phyloP scores from a whole-genome alignment of 2,888 invertebrate genomes.

The Archips crataeganus region DNA sequence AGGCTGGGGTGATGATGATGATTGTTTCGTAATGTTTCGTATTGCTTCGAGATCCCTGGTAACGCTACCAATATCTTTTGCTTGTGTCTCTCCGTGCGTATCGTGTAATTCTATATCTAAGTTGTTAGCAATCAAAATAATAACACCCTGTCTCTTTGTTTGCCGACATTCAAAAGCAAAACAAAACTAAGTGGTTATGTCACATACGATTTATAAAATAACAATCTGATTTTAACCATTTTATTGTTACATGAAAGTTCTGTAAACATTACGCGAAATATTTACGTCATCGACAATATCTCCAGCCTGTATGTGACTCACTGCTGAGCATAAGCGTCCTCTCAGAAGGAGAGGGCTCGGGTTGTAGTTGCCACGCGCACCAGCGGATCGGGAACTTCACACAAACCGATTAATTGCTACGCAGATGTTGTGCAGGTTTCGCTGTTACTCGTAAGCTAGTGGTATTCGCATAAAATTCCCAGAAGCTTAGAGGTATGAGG shows the following conservation, averaged over 20 bases:
- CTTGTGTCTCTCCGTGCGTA: conserved; percentile 23
- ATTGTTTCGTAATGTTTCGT: not conserved
- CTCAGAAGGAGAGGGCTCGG: no score
- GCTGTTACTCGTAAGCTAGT: no score
- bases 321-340: no score
- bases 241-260: conserved; percentile 17
- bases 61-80: conserved; percentile 7
- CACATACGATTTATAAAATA: conserved; percentile 30
- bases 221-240: conserved; percentile 14
- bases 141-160: conserved; percentile 34
- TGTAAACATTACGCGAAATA: not conserved
- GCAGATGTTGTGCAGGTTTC: no score
- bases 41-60: not conserved
- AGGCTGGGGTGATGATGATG: no score
- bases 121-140: conserved; percentile 35
- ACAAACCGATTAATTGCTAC: no score
- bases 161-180: conserved; percentile 24
- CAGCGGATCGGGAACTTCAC: no score
- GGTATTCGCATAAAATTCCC: no score
- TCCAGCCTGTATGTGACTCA: no score
- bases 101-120: conserved; percentile 20
- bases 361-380: no score
- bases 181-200: conserved; percentile 30
- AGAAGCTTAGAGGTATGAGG: no score
- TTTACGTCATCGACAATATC: not conserved